Base-by-base conservation (phyloP, 2,888 invertebrate genomes). In the Helobdella robusta region DNA sequence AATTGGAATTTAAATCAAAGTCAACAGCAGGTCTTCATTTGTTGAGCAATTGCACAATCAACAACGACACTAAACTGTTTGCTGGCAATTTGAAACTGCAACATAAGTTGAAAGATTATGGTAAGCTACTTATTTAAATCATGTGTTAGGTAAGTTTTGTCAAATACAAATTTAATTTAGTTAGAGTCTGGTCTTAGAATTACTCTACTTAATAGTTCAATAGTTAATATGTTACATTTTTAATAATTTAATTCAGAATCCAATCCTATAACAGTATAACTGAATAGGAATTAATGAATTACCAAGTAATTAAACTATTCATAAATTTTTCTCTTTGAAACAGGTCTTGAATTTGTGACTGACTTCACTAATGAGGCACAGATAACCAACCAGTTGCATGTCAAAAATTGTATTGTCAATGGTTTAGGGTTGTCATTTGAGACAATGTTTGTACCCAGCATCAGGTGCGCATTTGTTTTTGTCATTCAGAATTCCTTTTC, bases 381-480 rank as follows among this genome's bases (percentile, higher is more conserved):
- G 11, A 30, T 25, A 28, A 56, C 28, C n/a, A 25, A n/a, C n/a
- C 32, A 28, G n/a, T 32, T 56, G 6, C n/a, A n/a, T 5, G 32
- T 56, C 32, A 56, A 56, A 56, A 32, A 56, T 30, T 32, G 32
- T 28, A n/a, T 56, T 30, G 3, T 56, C 25, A 32, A 56, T 56
- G 56, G 56, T 30, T 30, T 56, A 30, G 32, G 32, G 28, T 28
- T 56, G 30, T 30, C 25, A 25, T 56, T 56, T 30, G 56, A 30
- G 56, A 56, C 56, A 30, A n/a, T 30, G 1, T 30, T 56, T n/a
- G 56, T 56, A 30, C 56, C 56, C 28, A 23, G 32, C 56, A 56
- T 56, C 28, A 32, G 56, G 56, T 56, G 20, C 28, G 56, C n/a
- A 11, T 11, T 40, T n/a, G n/a, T 40, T 40, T 40, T 40, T 11